Base-by-base conservation (phyloP, 2,797 vertebrate genomes). In the Microctenopoma lineatum region DNA sequence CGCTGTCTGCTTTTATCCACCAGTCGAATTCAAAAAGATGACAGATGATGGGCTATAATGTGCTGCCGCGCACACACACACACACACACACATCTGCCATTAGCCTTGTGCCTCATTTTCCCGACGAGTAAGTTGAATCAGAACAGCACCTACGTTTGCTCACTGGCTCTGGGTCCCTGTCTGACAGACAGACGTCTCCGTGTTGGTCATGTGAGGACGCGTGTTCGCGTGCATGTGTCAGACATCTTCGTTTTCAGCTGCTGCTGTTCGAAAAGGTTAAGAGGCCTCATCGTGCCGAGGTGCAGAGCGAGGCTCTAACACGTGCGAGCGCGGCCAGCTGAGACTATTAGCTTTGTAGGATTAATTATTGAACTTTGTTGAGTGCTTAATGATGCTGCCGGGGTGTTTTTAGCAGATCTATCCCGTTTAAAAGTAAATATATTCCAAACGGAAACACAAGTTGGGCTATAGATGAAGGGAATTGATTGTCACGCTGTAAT, bases 401-500 rank as follows among this genome's bases (percentile, higher is more conserved):
- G 16, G 14, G 44, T 52, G 58, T 46, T 75, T 65, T 62, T 50
- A 64, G 3, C 53, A 7, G 25, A 61, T 65, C 62, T 16, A 38
- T 27, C 57, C 38, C 2, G 25, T 62, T 79, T 77, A 18, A 45
- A 70, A 75, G 61, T 69, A 55, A 81, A 73, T 70, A 32, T 76
- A 81, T 79, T 78, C 47, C 69, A 54, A 74, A 48, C 69, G 48
- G 59, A 75, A 85, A 60, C 75, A 46, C 0, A 1, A 73, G 65
- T 66, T 78, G 29, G 55, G 69, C 71, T 74, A 18, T 16, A 51
- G 80, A 75, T 83, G 72, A 42, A 69, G 62, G 67, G 53, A 83
- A 69, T 64, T 84, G 80, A 88, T 82, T 90, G 84, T 84, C 81
- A 81, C 75, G 76, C 51, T 82, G 75, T 86, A 84, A 88, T 82